Percentiles rank a stretch among this genome's conserved stretches.
Evolutionary conservation across 2,797 vertebrate species (phyloP).

Genomic region (Emydoidea blandingii): DNA sequence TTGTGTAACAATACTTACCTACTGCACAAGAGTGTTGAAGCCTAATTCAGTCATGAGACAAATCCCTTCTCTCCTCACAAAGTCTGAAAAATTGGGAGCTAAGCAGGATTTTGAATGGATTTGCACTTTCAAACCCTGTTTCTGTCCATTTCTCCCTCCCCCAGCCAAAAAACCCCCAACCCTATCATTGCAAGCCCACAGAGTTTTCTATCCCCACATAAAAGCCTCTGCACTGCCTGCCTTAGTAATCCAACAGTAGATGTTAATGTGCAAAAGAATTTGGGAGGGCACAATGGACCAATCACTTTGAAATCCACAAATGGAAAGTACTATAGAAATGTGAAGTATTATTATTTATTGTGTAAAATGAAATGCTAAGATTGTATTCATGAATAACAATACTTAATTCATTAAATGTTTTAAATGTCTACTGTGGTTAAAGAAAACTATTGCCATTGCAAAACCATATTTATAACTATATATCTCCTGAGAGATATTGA

Average conservation of each 20-base stretch:
- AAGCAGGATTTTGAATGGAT: too few relatives aligned
- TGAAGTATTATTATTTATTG: slow-evolving; percentile 38
- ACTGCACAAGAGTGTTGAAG: too few relatives aligned
- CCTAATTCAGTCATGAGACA: too few relatives aligned
- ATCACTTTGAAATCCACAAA: neutral
- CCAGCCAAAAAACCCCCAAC: too few relatives aligned
- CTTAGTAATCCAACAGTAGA: neutral
- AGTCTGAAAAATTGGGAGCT: too few relatives aligned
- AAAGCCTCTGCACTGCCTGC: neutral
- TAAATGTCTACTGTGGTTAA: slow-evolving; percentile 53
- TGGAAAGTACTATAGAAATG: neutral
- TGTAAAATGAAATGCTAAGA: slow-evolving; percentile 5
- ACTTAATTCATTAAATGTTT: slow-evolving; percentile 39
- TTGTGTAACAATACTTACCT: too few relatives aligned
- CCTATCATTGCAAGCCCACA: too few relatives aligned
- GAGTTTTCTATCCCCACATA: too few relatives aligned
- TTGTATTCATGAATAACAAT: slow-evolving; percentile 46
- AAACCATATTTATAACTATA: slow-evolving; percentile 48
- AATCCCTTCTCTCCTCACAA: too few relatives aligned
- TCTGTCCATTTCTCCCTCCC: too few relatives aligned
- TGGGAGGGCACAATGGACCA: neutral
- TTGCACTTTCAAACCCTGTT: too few relatives aligned
- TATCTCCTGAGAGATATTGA: slow-evolving; percentile 44
- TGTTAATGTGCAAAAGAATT: neutral
- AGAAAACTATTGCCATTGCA: slow-evolving; percentile 63